phyloP scores from a whole-genome alignment of 2,888 invertebrate genomes.

The Agrochola litura region DNA sequence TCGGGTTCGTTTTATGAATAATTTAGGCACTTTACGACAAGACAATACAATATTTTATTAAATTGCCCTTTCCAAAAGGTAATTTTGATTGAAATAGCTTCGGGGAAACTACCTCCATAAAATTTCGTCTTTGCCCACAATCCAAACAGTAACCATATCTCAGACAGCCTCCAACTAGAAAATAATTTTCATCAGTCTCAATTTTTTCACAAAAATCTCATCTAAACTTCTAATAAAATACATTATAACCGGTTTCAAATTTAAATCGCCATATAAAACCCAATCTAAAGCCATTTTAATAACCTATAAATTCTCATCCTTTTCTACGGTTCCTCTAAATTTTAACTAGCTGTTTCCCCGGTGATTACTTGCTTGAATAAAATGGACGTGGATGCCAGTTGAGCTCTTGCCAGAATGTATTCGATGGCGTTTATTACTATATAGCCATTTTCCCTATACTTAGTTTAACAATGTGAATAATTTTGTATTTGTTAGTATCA shows the following conservation, averaged over 20 bases:
- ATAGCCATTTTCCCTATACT: constrained; percentile 1
- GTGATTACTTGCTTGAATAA: constrained; percentile 46
- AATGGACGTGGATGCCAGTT: constrained; percentile 43
- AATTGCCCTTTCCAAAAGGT: not conserved
- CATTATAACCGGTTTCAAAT: constrained; percentile 20
- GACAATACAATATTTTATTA: not conserved
- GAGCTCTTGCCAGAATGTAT: constrained; percentile 58
- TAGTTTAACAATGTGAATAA: not conserved
- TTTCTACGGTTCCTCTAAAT: constrained; percentile 24
- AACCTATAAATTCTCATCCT: constrained; percentile 50
- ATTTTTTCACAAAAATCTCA: constrained; percentile 24
- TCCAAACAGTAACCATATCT: constrained; percentile 4
- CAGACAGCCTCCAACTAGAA: constrained; percentile 7
- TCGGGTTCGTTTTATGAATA: too few species aligned
- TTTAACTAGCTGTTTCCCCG: constrained; percentile 35
- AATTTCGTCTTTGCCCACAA: not conserved
- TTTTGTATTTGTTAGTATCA: not conserved
- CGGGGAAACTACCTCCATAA: not conserved
- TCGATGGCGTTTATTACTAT: constrained; percentile 16
- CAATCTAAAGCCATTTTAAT: constrained; percentile 37
- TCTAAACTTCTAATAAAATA: constrained; percentile 28
- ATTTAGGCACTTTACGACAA: not conserved
- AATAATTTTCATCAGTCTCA: constrained; percentile 10
- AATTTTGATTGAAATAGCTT: not conserved
- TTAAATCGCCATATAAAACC: constrained; percentile 42